A percentile compares a stretch with the other conserved stretches of the same genome.
phyloP scores from a whole-genome alignment of 1,140 invertebrate species.

The Scaptomyza montana region DNA sequence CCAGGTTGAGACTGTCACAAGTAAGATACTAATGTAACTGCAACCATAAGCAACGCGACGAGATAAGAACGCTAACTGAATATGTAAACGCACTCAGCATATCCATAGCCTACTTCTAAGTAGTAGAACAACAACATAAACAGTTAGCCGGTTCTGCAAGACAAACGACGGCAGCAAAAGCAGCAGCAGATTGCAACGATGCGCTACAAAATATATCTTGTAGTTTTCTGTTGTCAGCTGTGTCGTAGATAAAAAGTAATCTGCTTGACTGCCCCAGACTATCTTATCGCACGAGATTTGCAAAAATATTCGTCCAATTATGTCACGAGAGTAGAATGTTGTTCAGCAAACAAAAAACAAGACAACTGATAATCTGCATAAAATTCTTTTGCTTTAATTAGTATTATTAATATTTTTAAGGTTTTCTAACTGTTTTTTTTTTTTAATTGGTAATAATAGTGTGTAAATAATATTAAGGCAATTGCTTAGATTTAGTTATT shows the following conservation, averaged over 20 bases:
- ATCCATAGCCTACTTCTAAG: conserved; percentile 42
- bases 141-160: conserved; percentile 78
- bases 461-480: conserved; percentile 30
- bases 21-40: conserved; percentile 69
- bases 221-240: conserved; percentile 50
- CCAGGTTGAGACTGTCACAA: conserved; percentile 63
- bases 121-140: conserved; percentile 47
- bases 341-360: conserved; percentile 40
- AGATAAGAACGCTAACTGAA: conserved; percentile 29
- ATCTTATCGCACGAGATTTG: conserved; percentile 65
- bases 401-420: conserved; percentile 60
- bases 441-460: conserved; percentile 16
- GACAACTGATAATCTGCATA: conserved; percentile 9
- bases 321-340: conserved; percentile 63
- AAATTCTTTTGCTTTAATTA: conserved; percentile 63
- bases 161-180: conserved; percentile 44
- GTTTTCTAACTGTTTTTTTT: neutral
- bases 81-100: conserved; percentile 42
- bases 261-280: conserved; percentile 54
- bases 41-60: conserved; percentile 21
- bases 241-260: conserved; percentile 54
- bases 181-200: conserved; percentile 44
- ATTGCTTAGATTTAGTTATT: conserved; percentile 37
- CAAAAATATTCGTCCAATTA: conserved; percentile 72
- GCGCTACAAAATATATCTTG: conserved; percentile 63